These are phyloP conservation scores for Holothuria glaberrima DNA, from an alignment of 35 echinoderm and acorn worm species.

Conservation along the genomic window DNA sequence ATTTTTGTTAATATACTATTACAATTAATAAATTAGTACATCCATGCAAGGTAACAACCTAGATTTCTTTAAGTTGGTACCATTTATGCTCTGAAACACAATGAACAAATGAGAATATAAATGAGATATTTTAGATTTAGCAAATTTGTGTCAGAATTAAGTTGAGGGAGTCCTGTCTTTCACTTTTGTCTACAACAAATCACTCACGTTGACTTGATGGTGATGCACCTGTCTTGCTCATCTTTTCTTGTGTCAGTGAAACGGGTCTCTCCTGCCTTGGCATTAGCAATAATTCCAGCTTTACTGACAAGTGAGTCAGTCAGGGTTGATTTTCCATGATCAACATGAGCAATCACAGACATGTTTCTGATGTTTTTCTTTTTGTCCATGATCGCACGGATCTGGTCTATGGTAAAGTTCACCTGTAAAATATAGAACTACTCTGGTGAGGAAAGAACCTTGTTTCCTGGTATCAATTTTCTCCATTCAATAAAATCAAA, in stretches of 20 bases:
- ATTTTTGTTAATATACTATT: no score
- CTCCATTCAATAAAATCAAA: not conserved
- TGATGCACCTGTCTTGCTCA: conserved; percentile 96
- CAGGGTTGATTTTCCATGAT: conserved; percentile 98
- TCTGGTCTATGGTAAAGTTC: conserved; percentile 96
- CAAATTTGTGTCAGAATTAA: no score
- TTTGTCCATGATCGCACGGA: conserved; percentile 96
- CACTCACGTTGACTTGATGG: conserved; percentile 99
- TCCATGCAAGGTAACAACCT: no score
- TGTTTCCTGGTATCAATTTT: not conserved
- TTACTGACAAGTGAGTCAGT: conserved; percentile 96
- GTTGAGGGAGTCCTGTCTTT: no score
- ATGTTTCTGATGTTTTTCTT: conserved; percentile 97
- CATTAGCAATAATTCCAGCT: conserved; percentile 86
- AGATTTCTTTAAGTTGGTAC: no score
- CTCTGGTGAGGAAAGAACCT: not conserved
- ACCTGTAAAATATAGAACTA: conserved; percentile 69
- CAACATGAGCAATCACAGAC: conserved; percentile 99
- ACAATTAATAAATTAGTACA: no score
- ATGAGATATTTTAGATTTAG: no score
- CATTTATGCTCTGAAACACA: no score
- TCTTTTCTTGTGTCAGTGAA: conserved; percentile 98
- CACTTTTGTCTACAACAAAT: no score
- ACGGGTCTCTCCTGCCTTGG: conserved; percentile 83
- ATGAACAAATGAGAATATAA: no score